phyloP scores from a whole-genome alignment of 2,888 invertebrate species.

The Cetonia aurata region DNA sequence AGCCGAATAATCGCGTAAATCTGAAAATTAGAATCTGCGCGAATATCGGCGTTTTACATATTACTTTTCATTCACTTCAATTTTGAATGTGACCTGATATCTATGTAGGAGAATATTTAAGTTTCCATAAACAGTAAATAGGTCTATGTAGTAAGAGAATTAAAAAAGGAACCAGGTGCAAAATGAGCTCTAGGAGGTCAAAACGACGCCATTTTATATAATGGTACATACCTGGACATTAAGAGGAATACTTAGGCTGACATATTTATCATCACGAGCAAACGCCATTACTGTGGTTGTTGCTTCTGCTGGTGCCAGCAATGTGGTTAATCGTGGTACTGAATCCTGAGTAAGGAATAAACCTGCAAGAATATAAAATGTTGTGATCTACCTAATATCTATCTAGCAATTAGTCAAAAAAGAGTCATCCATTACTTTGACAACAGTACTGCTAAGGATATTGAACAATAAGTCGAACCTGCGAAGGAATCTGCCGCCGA shows the following conservation, averaged over 20 bases:
- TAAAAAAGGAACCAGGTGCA: no score
- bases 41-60: no score
- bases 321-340: neutral
- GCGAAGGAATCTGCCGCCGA: neutral
- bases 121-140: no score
- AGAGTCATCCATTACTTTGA: neutral
- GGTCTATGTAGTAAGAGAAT: no score
- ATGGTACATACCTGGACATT: neutral
- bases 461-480: neutral
- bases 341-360: constrained; percentile 2
- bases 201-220: no score
- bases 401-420: neutral
- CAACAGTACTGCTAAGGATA: neutral
- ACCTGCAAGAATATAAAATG: neutral
- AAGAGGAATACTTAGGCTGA: neutral
- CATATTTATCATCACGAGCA: constrained; percentile 5
- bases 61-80: no score
- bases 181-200: no score
- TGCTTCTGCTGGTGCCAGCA: constrained; percentile 1
- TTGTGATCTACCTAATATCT: no score
- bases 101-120: no score
- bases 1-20: no score
- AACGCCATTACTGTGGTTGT: neutral
- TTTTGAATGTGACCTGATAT: no score
- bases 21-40: no score